Percentiles rank a stretch among this genome's conserved stretches.
Evolutionary conservation across 2,113 vertebrate genomes (phyloP).

Genomic region (Otis tarda): DNA sequence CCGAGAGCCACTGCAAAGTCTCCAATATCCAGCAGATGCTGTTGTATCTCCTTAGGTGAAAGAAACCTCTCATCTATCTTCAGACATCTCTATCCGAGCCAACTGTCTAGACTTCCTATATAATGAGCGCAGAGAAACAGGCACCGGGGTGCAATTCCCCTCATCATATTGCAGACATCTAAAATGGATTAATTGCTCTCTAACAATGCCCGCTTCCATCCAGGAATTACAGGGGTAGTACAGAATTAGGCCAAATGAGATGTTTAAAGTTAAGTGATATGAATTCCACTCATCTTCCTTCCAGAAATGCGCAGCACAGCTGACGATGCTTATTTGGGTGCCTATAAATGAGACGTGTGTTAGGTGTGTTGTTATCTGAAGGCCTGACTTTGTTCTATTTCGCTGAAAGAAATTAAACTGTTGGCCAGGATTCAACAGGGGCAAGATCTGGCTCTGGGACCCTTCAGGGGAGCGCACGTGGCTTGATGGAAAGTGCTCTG

Average conservation of each 20-base stretch:
- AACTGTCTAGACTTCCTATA: not conserved
- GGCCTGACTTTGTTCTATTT: not conserved
- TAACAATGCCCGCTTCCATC: not conserved
- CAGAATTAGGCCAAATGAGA: not conserved
- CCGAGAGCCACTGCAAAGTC: not conserved
- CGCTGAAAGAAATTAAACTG: not conserved
- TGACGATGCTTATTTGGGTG: not conserved
- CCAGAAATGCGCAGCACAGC: not conserved
- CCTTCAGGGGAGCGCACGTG: not conserved
- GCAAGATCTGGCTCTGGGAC: not conserved
- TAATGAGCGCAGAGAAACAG: not conserved
- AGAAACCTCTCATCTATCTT: not conserved
- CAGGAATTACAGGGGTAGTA: not conserved
- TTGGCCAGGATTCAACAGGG: not conserved
- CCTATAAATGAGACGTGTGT: not conserved
- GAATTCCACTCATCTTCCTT: not conserved
- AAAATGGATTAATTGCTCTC: not conserved
- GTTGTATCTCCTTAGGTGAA: not conserved
- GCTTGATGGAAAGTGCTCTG: not conserved
- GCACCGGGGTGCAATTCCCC: not conserved
- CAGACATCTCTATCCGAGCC: not conserved
- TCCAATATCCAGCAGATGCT: not conserved
- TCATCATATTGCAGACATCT: not conserved
- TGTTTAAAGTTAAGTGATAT: not conserved
- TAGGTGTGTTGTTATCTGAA: not conserved